Base-by-base conservation (phyloP, 1,140 invertebrate genomes). In the Maniola jurtina region DNA sequence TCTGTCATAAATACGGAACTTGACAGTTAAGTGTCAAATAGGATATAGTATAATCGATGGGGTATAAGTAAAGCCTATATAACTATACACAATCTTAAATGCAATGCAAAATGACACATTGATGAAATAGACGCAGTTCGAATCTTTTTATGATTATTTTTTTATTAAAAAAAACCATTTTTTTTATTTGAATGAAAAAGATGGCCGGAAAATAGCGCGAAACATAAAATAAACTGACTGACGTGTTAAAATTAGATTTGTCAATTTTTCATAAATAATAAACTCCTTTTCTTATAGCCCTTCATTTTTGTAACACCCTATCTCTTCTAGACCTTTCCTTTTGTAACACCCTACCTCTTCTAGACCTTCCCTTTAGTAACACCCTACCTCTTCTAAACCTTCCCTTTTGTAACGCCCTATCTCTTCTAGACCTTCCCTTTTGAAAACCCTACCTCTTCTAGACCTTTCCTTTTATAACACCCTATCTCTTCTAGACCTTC, bases 351-450 rank as follows among this genome's bases (percentile, higher is more conserved):
- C 96, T 92, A 35, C 93, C 93, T 55, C 82, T 89, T 0, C n/a
- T n/a, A n/a, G n/a, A n/a, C n/a, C n/a, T n/a, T n/a, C n/a, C n/a
- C n/a, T n/a, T n/a, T n/a, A n/a, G n/a, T n/a, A n/a, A n/a, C n/a
- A n/a, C n/a, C n/a, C n/a, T n/a, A n/a, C n/a, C n/a, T n/a, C n/a
- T n/a, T n/a, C n/a, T n/a, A n/a, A n/a, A n/a, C 6, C 84, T 81
- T 2, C 88, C 86, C 56, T 86, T 88, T 35, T 89, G 80, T 6
- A 87, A 55, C 0, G 83, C 86, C 34, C 84, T 71, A 57, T 92
- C 92, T 10, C 94, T 91, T 40, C 95, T 89, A 13, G 94, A 93
- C 71, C 93, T 93, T 10, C 95, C 0, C 96, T 97, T 83, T 97
- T 97, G 2, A 48, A 34, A 48, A 97, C 94, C 61, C 96, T 92